phyloP scores from a whole-genome alignment of 2,797 vertebrate genomes.

The Distichodus sexfasciatus region DNA sequence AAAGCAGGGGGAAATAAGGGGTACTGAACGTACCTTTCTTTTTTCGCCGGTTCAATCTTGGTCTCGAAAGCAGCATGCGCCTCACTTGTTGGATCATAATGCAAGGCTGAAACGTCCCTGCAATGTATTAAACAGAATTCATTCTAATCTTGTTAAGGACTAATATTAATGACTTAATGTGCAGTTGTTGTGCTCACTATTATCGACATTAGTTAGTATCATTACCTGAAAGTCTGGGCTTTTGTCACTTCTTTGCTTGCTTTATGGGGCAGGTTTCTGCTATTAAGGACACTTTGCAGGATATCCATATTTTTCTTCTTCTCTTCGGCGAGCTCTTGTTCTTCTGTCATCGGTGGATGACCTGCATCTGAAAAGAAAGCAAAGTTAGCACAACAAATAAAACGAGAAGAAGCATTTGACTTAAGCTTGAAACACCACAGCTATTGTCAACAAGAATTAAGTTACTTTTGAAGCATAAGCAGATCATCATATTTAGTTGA shows the following conservation, averaged over 20 bases:
- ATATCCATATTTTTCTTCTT: slow-evolving; percentile 86
- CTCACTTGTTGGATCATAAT: slow-evolving; percentile 88
- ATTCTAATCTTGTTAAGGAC: not conserved
- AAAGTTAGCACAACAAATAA: not conserved
- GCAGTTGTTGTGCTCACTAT: not conserved
- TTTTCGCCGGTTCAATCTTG: slow-evolving; percentile 65
- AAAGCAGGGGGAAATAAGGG: not conserved
- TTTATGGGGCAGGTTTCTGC: slow-evolving; percentile 58
- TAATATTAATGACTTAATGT: not conserved
- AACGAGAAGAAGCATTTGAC: not conserved
- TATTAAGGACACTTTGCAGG: slow-evolving; percentile 78
- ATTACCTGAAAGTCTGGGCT: slow-evolving; percentile 86
- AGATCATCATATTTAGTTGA: no score
- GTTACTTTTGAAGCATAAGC: no score
- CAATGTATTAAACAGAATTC: slow-evolving; percentile 7
- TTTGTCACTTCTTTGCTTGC: slow-evolving; percentile 62
- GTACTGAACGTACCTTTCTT: slow-evolving; percentile 78
- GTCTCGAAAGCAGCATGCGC: slow-evolving; percentile 87
- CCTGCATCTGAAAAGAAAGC: not conserved
- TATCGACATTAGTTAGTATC: not conserved
- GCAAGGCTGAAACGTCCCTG: slow-evolving; percentile 84
- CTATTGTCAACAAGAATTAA: no score
- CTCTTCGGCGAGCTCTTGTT: slow-evolving; percentile 80
- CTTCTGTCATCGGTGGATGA: slow-evolving; percentile 52
- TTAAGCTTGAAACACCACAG: no score